Evolutionary conservation across 2,888 invertebrate species (phyloP), one percentile per base, ranked within the genome.

Genomic region (Synanthedon vespiformis): DNA sequence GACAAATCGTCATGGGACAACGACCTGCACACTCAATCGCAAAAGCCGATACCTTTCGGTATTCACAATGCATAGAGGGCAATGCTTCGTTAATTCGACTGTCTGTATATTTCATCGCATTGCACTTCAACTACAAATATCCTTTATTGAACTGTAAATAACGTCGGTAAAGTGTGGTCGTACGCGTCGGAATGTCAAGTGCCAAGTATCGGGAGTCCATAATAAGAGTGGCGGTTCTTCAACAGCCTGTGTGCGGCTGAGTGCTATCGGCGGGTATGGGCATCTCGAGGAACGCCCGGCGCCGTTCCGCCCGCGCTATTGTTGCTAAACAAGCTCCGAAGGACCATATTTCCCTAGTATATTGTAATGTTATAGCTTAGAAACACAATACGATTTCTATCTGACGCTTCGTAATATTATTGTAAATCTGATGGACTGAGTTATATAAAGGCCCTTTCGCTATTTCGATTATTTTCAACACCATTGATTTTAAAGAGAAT

Each of bases 221-320:
- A 44, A 44, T 44, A 44, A 40, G 5, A 40, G 40, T 50, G 50
- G 27, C 14, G 40, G 16, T 40, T 44, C 44, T 44, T 44, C 48
- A 58, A n/a, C 67, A 61, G 2, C 61, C 66, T 64, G 62, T 44
- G 44, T 44, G 13, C 44, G 44, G 13, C 14, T 57, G 58, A 59
- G 62, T 61, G 63, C 71, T 76, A 76, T 73, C 72, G 58, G 67
- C 61, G 63, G 58, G 58, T 51, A 59, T 57, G 57, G 55, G 56
- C 56, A 58, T 56, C 58, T 56, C 56, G 56, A 54, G 57, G 54
- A 57, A 54, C 57, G 53, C 57, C 62, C 64, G 67, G 64, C 66
- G 63, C 65, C 64, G 65, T 55, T 54, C 57, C 58, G 55, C 52
- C 52, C 51, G 60, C 52, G 53, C 59, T 58, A 69, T 72, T 71